Evolutionary conservation across 2,113 vertebrate species (phyloP), one percentile per base, ranked within the genome.

Genomic region (Chaenocephalus aceratus): DNA sequence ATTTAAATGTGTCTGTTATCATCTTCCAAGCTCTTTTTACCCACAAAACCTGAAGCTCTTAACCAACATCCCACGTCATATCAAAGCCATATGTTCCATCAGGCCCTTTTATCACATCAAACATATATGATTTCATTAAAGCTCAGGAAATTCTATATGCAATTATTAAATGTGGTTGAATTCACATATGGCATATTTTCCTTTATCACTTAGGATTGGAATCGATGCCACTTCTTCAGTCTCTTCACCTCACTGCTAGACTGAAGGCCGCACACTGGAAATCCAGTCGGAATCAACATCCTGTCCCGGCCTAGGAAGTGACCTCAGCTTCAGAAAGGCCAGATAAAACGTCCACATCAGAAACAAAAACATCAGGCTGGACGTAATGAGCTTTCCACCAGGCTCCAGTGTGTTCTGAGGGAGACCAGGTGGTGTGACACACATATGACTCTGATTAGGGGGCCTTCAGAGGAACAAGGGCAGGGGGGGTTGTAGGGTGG

Each of bases 341-440:
- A 91, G 88, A 93, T 93, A 88, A 91, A 92, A 91, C 84, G 85
- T 88, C 82, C 76, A 87, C 87, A 90, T 84, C 89, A 93, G 89
- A 85, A 91, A 91, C 73, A 83, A 87, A 91, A 91, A 92, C 87
- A 93, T 21, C 69, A 30, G 80, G 75, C 78, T 30, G 16, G 72
- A 65, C 4, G 52, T 91, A 94, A 94, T 92, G 90, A 94, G 92
- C 80, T 77, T 51, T 78, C 75, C 85, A 21, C 90, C 86, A 80
- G 77, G 92, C 84, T 89, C 82, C 79, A 82, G 81, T 60, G 83
- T 90, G 87, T 79, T 87, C 86, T 89, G 89, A 92, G 65, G 85
- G 85, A 86, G 90, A 77, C 92, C 92, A 93, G 93, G 93, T 94
- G 93, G 90, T 91, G 87, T 92, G 85, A 91, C 92, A 92, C 88